A percentile compares a stretch with the other conserved stretches of the same genome.
Conservation (phyloP, 2,113 vertebrate genomes). For the Centrocercus urophasianus region DNA sequence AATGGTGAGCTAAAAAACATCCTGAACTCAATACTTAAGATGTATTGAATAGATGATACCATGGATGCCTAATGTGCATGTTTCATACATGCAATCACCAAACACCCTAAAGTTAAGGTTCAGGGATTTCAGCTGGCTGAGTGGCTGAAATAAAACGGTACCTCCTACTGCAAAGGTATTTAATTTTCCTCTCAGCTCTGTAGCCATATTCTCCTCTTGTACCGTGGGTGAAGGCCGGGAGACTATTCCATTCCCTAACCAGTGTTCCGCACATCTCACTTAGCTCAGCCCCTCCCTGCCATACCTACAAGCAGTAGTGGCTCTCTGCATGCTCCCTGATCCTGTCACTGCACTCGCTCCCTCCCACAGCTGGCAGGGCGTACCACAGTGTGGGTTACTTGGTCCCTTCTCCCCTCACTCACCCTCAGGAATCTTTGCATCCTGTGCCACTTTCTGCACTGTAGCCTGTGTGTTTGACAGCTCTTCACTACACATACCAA, state of each 20-base stretch:
- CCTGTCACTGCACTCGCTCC: not conserved
- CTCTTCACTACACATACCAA: not conserved
- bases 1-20: not conserved
- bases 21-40: not conserved
- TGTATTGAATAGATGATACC: not conserved
- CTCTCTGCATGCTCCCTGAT: not conserved
- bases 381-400: not conserved
- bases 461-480: rapidly evolving
- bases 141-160: not conserved
- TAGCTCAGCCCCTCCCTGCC: not conserved
- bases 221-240: not conserved
- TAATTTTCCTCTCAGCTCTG: not conserved
- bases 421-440: not conserved
- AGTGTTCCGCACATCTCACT: not conserved
- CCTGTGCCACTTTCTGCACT: not conserved
- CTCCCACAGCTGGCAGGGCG: not conserved
- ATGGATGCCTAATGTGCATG: not conserved
- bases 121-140: not conserved
- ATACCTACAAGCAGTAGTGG: not conserved
- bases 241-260: not conserved
- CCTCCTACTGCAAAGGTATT: not conserved
- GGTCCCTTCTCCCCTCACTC: not conserved
- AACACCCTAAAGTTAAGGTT: not conserved
- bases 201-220: not conserved
- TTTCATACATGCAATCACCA: not conserved